Evolutionary conservation across 2,797 vertebrate species (phyloP).

Genomic region (Sciurus vulgaris): DNA sequence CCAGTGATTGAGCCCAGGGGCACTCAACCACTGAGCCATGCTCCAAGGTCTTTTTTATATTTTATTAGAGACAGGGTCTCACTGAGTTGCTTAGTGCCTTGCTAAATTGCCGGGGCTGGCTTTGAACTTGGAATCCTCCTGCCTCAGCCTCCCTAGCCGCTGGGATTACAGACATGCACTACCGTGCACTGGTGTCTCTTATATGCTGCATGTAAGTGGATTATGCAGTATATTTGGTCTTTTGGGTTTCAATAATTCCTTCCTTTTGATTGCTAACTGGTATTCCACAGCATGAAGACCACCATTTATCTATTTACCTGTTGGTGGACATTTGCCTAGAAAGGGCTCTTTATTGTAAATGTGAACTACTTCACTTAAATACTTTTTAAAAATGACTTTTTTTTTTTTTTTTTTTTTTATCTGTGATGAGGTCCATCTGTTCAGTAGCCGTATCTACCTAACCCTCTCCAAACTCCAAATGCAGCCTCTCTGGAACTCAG

Average conservation of each 20-base stretch:
- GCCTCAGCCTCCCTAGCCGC: too few relatives aligned
- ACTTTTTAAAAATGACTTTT: not conserved
- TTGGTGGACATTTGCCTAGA: not conserved
- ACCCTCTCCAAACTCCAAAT: not conserved
- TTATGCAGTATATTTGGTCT: not conserved
- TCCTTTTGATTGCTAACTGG: slow-evolving; percentile 24
- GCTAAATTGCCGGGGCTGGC: too few relatives aligned
- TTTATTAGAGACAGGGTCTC: too few relatives aligned
- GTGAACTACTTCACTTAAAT: not conserved
- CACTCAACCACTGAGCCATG: too few relatives aligned
- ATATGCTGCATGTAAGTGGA: not conserved
- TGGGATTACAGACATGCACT: too few relatives aligned
- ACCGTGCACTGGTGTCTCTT: not conserved
- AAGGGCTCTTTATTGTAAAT: not conserved
- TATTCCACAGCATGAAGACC: not conserved
- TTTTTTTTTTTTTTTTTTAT: not conserved
- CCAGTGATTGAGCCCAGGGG: too few relatives aligned
- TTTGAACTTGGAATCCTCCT: too few relatives aligned
- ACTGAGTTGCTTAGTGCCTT: too few relatives aligned
- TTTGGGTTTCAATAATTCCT: not conserved
- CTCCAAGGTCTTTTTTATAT: too few relatives aligned
- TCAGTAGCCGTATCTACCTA: not conserved
- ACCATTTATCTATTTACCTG: not conserved
- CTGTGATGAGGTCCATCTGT: not conserved
- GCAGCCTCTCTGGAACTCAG: not conserved